Evolutionary conservation across 2,113 vertebrate species (phyloP), one percentile per base, ranked within the genome.

Genomic region (Eulemur rufifrons): DNA sequence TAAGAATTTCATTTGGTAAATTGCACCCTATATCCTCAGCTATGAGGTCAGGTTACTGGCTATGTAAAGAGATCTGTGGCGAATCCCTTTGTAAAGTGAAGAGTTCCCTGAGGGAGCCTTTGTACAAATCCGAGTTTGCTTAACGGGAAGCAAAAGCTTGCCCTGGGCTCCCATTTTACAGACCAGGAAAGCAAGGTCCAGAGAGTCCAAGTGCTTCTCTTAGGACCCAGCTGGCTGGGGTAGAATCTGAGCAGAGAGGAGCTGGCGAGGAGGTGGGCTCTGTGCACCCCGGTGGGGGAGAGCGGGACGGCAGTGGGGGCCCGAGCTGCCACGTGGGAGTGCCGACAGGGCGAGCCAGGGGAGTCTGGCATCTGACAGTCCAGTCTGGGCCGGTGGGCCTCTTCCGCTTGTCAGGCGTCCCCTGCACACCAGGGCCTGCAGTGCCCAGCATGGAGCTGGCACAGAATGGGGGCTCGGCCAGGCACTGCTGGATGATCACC

Each of bases 1-100:
- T 88, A 77, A 56, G 83, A 91, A 71, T 45, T 85, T 54, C 21
- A 59, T 73, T 92, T 71, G 94, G n/a, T 54, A 68, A 80, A 34
- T 54, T 61, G 78, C 21, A 59, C 6, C 54, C 25, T 61, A 4
- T 34, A 42, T 68, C 54, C 74, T 56, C 77, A 92, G 34, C 37
- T 42, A 81, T 42, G 50, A 32, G 21, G 45, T 50, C 73, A 86
- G 23, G 21, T 50, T 63, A 42, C 6, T 45, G 61, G 68, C 52
- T 80, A 23, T 76, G 74, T 27, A 39, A 80, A 89, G 88, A 80
- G n/a, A n/a, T 59, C 56, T 23, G 9, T 54, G 69, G 8, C 7
- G 5, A 73, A 68, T 56, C 32, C 69, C 50, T 93, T 21, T 50
- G 59, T 81, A 66, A 93, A 34, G 25, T 11, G 7, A 34, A 66